Conservation (phyloP, 2,113 vertebrate genomes). For the Tichodroma muraria region DNA sequence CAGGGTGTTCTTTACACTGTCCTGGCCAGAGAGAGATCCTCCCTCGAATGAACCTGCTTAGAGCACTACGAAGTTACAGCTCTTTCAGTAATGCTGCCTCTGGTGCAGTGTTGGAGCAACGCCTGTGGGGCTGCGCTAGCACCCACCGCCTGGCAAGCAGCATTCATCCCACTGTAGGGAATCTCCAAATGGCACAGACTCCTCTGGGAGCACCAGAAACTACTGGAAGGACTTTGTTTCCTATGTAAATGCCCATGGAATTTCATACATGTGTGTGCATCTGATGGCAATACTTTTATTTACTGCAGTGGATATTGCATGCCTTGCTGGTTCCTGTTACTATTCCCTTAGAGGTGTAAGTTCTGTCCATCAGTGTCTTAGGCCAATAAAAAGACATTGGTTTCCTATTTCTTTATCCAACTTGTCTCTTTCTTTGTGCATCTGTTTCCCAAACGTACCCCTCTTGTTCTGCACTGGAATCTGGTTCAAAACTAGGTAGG, state of each 20-base stretch:
- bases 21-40: not conserved
- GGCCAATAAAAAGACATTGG: not conserved
- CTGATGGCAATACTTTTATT: not conserved
- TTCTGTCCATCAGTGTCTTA: not conserved
- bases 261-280: not conserved
- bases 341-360: not conserved
- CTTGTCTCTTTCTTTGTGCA: not conserved
- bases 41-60: not conserved
- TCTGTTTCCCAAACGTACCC: not conserved
- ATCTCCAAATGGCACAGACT: not conserved
- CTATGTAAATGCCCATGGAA: not conserved
- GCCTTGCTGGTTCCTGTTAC: not conserved
- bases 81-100: not conserved
- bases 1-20: not conserved
- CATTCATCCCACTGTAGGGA: not conserved
- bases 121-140: not conserved
- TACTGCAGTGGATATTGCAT: not conserved
- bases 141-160: not conserved
- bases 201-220: not conserved
- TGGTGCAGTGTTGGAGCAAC: not conserved
- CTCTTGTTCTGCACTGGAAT: not conserved
- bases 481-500: not conserved
- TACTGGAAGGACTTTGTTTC: not conserved
- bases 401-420: not conserved
- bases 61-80: not conserved